Evolutionary conservation across 2,797 vertebrate genomes (phyloP).

Genomic region (Gouania willdenowi): DNA sequence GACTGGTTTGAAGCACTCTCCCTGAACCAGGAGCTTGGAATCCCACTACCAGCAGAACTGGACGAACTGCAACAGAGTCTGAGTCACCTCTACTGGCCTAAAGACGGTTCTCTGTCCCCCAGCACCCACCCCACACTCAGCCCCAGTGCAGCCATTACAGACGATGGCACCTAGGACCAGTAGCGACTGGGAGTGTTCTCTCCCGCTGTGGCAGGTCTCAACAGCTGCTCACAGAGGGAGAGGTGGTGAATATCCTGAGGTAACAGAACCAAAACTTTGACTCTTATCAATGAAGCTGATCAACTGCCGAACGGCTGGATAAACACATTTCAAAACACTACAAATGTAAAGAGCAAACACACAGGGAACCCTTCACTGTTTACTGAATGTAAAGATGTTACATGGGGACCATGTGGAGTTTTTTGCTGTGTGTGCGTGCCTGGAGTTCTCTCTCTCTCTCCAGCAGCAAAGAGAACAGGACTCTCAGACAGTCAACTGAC

Average conservation of each 20-base stretch:
- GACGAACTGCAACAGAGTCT: constrained; percentile 89
- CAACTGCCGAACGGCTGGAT: constrained; percentile 19
- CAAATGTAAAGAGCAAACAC: constrained; percentile 20
- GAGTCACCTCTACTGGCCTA: constrained; percentile 78
- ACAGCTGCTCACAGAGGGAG: constrained; percentile 51
- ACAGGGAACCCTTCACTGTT: constrained; percentile 30
- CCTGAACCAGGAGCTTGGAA: constrained; percentile 89
- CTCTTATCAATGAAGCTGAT: constrained; percentile 11
- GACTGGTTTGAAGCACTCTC: constrained; percentile 91
- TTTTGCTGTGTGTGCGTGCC: constrained; percentile 29
- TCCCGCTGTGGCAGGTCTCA: constrained; percentile 15
- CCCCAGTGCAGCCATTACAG: constrained; percentile 61
- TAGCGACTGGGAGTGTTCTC: background rate
- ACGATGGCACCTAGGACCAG: constrained; percentile 48
- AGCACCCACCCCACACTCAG: constrained; percentile 13
- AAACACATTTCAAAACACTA: constrained; percentile 61
- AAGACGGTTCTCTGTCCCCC: constrained; percentile 45
- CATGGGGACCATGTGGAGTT: constrained; percentile 7
- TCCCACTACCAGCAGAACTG: constrained; percentile 90
- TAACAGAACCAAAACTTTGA: constrained; percentile 32
- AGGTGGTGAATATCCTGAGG: constrained; percentile 60
- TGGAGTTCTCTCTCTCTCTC: constrained; percentile 11
- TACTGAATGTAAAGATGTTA: constrained; percentile 19
- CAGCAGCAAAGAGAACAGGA: constrained; percentile 31
- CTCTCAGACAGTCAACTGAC: constrained; percentile 18